A percentile compares a stretch with the other conserved stretches of the same genome.
phyloP scores from a whole-genome alignment of 2,888 invertebrate genomes.

The Folsomia manolachei region DNA sequence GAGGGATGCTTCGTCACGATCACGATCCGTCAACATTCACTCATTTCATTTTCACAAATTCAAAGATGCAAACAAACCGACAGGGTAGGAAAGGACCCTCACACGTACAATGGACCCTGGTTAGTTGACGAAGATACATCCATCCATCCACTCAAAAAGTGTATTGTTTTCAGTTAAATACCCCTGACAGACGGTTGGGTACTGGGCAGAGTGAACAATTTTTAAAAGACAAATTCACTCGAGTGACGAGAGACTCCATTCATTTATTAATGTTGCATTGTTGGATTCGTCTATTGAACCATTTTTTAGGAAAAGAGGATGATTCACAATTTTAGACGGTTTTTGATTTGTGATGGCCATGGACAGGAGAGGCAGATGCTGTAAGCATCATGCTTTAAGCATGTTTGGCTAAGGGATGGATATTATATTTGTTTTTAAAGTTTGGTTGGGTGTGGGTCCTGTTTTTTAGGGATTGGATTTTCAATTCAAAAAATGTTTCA shows the following conservation, averaged over 20 bases:
- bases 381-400: neutral
- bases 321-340: slow-evolving; percentile 1
- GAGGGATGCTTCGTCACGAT: neutral
- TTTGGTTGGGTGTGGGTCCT: neutral
- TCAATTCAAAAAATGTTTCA: neutral
- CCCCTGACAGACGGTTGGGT: neutral
- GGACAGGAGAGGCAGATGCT: neutral
- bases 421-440: slow-evolving; percentile 3
- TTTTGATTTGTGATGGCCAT: neutral
- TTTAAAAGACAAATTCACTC: neutral
- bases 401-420: neutral
- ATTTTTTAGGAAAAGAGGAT: slow-evolving; percentile 4
- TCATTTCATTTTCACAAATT: neutral
- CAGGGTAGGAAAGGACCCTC: neutral
- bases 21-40: slow-evolving; percentile 1
- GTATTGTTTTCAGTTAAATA: neutral
- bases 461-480: neutral
- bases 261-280: slow-evolving; percentile 2
- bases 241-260: neutral
- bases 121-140: neutral
- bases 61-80: neutral
- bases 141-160: neutral
- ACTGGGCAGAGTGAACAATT: neutral
- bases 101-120: neutral
- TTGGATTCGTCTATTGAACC: neutral